Evolutionary conservation across 2,797 vertebrate species (phyloP).

Genomic region (Gallinago stenura): DNA sequence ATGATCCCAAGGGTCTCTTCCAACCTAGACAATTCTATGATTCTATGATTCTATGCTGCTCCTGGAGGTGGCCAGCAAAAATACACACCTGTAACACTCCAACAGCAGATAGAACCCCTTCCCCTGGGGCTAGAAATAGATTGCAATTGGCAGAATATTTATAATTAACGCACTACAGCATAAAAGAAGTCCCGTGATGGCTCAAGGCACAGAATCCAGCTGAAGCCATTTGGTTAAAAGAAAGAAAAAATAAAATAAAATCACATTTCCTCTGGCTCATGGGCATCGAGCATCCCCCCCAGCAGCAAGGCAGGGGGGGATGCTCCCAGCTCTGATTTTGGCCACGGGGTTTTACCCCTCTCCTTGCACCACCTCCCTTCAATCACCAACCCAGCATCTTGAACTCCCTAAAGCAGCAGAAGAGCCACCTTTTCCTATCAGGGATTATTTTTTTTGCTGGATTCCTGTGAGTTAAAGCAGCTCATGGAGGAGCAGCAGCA

Average conservation of each 20-base stretch:
- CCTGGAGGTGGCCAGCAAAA: neutral
- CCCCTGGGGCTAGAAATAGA: neutral
- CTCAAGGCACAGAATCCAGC: neutral
- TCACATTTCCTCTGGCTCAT: neutral
- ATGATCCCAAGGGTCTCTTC: no score
- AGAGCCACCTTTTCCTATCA: accelerated
- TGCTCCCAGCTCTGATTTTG: neutral
- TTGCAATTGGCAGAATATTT: neutral
- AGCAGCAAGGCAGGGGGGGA: neutral
- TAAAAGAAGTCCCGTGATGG: neutral
- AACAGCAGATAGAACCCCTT: accelerated
- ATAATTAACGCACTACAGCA: neutral
- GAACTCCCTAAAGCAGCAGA: neutral
- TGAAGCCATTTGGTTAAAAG: neutral
- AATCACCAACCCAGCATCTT: neutral
- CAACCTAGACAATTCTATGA: no score
- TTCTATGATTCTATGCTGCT: no score
- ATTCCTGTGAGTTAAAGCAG: accelerated
- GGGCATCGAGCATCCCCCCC: neutral
- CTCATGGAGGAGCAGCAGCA: neutral
- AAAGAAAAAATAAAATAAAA: neutral
- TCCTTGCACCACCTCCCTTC: neutral
- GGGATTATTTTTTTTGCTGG: neutral
- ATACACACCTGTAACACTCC: no score
- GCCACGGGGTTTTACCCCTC: neutral